Conservation (phyloP, 1,140 invertebrate genomes). For the Papilio machaon region DNA sequence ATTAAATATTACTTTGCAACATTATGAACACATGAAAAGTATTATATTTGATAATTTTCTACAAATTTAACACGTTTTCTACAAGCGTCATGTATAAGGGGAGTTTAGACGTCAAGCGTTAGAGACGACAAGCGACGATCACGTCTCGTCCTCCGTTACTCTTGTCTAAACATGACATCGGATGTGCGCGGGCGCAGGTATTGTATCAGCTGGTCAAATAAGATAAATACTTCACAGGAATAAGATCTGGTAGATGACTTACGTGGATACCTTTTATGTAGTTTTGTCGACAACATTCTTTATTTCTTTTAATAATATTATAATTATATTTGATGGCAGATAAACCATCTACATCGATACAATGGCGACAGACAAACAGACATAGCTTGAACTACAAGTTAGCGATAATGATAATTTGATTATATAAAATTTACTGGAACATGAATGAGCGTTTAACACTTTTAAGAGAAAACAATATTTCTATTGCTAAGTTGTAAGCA, state of each 20-base stretch:
- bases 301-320: not conserved
- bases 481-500: too few relatives aligned
- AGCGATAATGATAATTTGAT: too few relatives aligned
- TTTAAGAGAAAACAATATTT: too few relatives aligned
- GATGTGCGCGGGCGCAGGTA: constrained; percentile 34
- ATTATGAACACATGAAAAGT: too few relatives aligned
- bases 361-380: too few relatives aligned
- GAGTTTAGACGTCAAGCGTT: not conserved
- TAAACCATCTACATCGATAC: not conserved
- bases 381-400: too few relatives aligned
- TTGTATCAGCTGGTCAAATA: constrained; percentile 53
- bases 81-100: not conserved
- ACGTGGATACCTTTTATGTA: constrained; percentile 9
- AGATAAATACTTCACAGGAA: constrained; percentile 25
- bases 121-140: constrained; percentile 28
- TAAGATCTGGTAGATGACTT: constrained; percentile 25
- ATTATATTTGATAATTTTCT: too few relatives aligned
- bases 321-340: not conserved
- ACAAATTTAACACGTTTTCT: not conserved
- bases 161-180: constrained; percentile 45
- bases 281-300: not conserved
- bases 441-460: too few relatives aligned
- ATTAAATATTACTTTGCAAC: too few relatives aligned
- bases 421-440: too few relatives aligned
- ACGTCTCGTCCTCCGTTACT: constrained; percentile 51